phyloP scores from a whole-genome alignment of 1,140 invertebrate genomes.

The Octopus sinensis region DNA sequence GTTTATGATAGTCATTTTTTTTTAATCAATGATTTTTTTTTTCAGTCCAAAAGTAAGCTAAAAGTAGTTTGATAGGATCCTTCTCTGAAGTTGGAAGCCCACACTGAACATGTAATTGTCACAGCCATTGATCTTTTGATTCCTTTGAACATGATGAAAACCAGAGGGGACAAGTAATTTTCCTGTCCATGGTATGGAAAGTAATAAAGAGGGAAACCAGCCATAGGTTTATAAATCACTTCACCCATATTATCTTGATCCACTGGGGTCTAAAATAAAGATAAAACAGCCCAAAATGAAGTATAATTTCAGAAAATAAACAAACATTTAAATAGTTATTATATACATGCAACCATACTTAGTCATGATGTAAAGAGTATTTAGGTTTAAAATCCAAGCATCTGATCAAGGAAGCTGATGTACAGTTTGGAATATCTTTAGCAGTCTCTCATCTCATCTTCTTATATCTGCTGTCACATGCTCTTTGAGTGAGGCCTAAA shows the following conservation, averaged over 20 bases:
- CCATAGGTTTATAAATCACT: neutral
- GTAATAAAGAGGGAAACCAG: constrained; percentile 4
- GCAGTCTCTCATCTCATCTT: too few relatives aligned
- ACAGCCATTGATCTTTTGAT: neutral
- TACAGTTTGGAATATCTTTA: too few relatives aligned
- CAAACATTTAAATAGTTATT: too few relatives aligned
- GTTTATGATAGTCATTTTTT: too few relatives aligned
- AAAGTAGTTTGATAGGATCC: neutral
- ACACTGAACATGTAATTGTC: constrained; percentile 1
- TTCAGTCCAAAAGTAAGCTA: neutral
- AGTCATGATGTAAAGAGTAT: too few relatives aligned
- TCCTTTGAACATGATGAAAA: neutral
- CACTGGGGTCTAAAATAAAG: neutral
- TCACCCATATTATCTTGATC: constrained; percentile 13
- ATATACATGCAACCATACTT: too few relatives aligned
- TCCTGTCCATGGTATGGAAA: constrained; percentile 11
- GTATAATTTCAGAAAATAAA: too few relatives aligned
- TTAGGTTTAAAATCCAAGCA: too few relatives aligned
- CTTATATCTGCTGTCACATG: too few relatives aligned
- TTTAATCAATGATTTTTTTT: too few relatives aligned
- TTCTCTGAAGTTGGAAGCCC: constrained; percentile 5
- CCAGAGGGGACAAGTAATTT: constrained; percentile 6
- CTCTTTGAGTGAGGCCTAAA: too few relatives aligned
- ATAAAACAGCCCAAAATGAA: neutral
- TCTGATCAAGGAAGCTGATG: too few relatives aligned